Evolutionary conservation across 2,113 vertebrate genomes (phyloP).

Genomic region (Chaetura pelagica): DNA sequence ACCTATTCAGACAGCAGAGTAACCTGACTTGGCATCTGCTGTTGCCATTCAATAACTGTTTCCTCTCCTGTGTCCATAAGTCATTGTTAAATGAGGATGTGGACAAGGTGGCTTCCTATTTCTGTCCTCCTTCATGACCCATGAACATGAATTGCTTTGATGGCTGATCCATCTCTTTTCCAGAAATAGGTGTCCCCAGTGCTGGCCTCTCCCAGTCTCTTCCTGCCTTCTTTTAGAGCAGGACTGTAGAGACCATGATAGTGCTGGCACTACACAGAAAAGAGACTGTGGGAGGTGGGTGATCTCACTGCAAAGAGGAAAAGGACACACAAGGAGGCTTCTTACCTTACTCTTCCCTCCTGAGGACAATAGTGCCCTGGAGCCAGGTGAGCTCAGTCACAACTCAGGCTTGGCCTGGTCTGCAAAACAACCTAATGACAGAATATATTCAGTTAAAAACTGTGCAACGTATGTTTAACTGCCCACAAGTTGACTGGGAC

Average conservation of each 20-base stretch:
- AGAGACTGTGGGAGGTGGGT: neutral
- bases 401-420: neutral
- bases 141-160: neutral
- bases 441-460: neutral
- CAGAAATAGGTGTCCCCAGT: neutral
- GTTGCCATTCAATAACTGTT: neutral
- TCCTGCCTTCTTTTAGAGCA: neutral
- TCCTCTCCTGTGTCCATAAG: neutral
- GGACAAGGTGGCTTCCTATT: constrained; percentile 12
- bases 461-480: neutral
- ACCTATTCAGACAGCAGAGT: neutral
- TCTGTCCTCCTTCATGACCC: neutral
- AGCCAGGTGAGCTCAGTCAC: neutral
- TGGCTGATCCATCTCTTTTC: neutral
- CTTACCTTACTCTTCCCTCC: neutral
- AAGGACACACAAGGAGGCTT: neutral
- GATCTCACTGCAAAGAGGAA: neutral
- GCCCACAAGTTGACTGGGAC: neutral
- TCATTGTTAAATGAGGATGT: neutral
- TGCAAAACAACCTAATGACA: neutral
- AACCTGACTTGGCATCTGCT: constrained; percentile 14
- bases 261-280: neutral
- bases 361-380: neutral
- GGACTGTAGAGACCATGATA: neutral
- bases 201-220: neutral